Conservation (phyloP, 2,888 invertebrate genomes). For the Amorpha juglandis region DNA sequence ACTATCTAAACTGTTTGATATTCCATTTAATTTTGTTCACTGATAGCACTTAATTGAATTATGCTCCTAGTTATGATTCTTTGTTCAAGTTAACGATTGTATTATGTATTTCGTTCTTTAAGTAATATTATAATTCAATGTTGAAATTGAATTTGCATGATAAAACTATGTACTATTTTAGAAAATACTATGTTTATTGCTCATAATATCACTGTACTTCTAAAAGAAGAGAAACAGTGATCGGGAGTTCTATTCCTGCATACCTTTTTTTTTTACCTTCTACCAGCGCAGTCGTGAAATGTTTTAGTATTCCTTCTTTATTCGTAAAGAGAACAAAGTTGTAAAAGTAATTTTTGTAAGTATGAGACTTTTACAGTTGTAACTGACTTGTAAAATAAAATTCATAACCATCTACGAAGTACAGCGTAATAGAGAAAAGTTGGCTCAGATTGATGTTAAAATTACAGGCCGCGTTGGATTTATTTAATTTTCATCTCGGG, state of each 20-base stretch:
- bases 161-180: too few species aligned
- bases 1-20: constrained; percentile 61
- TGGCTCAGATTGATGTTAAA: constrained; percentile 57
- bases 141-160: background rate
- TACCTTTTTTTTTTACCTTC: background rate
- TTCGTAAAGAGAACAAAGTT: background rate
- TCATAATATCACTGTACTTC: background rate
- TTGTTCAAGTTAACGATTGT: background rate
- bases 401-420: constrained; percentile 37
- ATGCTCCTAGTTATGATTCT: constrained; percentile 20
- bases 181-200: background rate
- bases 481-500: constrained; percentile 66
- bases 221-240: background rate
- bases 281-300: background rate
- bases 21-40: constrained; percentile 61
- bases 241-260: background rate
- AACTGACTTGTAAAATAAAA: constrained; percentile 8
- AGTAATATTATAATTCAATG: too few species aligned
- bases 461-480: constrained; percentile 61
- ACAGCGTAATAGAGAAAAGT: constrained; percentile 53
- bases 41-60: constrained; percentile 49
- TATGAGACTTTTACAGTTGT: too few species aligned
- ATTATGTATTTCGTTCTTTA: background rate
- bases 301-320: background rate
- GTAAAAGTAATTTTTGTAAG: constrained; percentile 14